Conservation (phyloP, 2,888 invertebrate species). For the Heteromurus nitidus region DNA sequence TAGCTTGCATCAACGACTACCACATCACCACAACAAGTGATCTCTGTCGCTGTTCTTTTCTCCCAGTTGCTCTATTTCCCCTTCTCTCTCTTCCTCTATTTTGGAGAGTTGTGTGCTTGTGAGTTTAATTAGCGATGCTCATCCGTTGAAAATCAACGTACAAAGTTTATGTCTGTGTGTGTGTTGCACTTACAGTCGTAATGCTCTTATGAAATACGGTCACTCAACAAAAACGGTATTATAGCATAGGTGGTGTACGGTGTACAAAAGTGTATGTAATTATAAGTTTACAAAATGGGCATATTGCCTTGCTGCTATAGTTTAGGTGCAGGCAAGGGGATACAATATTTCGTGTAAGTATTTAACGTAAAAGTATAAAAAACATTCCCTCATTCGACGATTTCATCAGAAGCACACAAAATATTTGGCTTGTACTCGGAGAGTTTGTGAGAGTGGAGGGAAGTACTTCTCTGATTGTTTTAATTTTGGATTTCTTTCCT, state of each 20-base stretch:
- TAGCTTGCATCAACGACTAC: background rate
- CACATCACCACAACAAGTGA: background rate
- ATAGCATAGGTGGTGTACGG: background rate
- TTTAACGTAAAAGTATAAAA: too few relatives aligned
- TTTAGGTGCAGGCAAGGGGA: too few relatives aligned
- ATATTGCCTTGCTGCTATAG: too few relatives aligned
- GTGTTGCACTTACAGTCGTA: background rate
- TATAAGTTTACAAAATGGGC: too few relatives aligned
- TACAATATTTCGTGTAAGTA: too few relatives aligned
- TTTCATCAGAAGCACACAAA: too few relatives aligned
- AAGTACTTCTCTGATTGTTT: background rate
- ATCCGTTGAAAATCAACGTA: background rate
- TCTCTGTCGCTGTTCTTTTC: background rate
- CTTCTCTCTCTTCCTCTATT: conserved; percentile 12
- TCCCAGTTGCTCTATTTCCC: background rate
- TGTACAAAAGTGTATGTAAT: too few relatives aligned
- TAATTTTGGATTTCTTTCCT: background rate
- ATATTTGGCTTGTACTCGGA: too few relatives aligned
- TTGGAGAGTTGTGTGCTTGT: background rate
- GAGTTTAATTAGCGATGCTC: conserved; percentile 47
- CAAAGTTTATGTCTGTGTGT: background rate
- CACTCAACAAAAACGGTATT: background rate
- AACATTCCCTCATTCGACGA: too few relatives aligned
- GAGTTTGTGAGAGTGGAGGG: too few relatives aligned
- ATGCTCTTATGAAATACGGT: background rate